A percentile compares a stretch with the other conserved stretches of the same genome.
Conservation (phyloP, 1,140 invertebrate species). For the Catajapyx aquilonaris region DNA sequence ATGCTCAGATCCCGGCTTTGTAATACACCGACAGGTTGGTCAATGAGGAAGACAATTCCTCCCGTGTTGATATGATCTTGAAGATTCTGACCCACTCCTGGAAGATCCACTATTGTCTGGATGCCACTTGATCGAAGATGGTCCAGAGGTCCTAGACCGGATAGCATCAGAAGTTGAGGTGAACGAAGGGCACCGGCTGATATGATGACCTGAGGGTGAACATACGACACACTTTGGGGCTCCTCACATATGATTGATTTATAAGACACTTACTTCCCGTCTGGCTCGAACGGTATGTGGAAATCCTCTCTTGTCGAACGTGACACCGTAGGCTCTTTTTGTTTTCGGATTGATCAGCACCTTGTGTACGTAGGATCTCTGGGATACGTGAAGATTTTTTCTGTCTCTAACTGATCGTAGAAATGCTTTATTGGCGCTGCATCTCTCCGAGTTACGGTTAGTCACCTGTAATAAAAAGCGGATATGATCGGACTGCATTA, state of each 20-base stretch:
- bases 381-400: slow-evolving; percentile 53
- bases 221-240: too few relatives aligned
- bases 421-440: too few relatives aligned
- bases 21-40: slow-evolving; percentile 13
- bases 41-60: slow-evolving; percentile 14
- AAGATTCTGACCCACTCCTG: slow-evolving; percentile 13
- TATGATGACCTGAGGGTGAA: slow-evolving; percentile 21
- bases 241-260: too few relatives aligned
- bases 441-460: too few relatives aligned
- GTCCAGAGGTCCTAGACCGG: slow-evolving; percentile 25
- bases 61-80: slow-evolving; percentile 20
- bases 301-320: slow-evolving; percentile 42
- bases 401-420: slow-evolving; percentile 51
- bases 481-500: too few relatives aligned
- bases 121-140: slow-evolving; percentile 21
- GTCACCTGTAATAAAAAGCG: too few relatives aligned
- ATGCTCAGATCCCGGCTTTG: slow-evolving; percentile 22
- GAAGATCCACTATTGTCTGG: slow-evolving; percentile 18
- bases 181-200: slow-evolving; percentile 15
- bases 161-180: slow-evolving; percentile 22
- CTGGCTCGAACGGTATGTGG: slow-evolving; percentile 40
- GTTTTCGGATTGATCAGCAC: slow-evolving; percentile 45
- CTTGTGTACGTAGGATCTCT: slow-evolving; percentile 51
- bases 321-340: slow-evolving; percentile 48
- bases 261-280: slow-evolving; percentile 34